Conservation (phyloP, 2,888 invertebrate genomes). For the Aspidapion aeneum region DNA sequence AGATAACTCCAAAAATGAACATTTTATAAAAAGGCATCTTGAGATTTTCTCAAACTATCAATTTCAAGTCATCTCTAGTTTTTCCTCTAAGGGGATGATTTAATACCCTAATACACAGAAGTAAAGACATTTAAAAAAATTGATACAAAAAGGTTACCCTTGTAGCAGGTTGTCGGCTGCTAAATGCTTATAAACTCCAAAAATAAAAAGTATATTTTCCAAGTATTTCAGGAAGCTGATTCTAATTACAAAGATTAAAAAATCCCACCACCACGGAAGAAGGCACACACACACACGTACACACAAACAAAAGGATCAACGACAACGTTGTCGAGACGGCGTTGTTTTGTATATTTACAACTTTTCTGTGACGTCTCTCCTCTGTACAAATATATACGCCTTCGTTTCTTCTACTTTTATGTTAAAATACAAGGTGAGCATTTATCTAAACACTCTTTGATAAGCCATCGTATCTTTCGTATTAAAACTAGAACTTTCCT, state of each 20-base stretch:
- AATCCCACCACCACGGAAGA: conserved; percentile 42
- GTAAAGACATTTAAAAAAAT: no score
- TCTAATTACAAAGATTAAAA: conserved; percentile 49
- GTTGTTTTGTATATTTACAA: not conserved
- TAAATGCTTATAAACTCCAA: not conserved
- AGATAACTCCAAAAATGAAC: no score
- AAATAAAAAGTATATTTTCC: not conserved
- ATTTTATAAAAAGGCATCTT: no score
- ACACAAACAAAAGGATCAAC: not conserved
- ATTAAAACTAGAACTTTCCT: no score
- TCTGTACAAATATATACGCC: not conserved
- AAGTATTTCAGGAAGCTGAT: conserved; percentile 43
- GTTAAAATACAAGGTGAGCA: not conserved
- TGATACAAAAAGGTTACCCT: no score
- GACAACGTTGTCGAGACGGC: not conserved
- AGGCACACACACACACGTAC: conserved; percentile 26
- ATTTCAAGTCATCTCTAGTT: no score
- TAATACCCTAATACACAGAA: no score
- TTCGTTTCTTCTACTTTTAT: not conserved
- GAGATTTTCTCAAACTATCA: no score
- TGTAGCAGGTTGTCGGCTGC: no score
- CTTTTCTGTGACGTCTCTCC: not conserved
- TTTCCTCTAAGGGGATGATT: no score
- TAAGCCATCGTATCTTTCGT: no score
- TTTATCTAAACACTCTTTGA: no score